Base-by-base conservation (phyloP, 2,888 invertebrate genomes). In the Entomobrya proxima region DNA sequence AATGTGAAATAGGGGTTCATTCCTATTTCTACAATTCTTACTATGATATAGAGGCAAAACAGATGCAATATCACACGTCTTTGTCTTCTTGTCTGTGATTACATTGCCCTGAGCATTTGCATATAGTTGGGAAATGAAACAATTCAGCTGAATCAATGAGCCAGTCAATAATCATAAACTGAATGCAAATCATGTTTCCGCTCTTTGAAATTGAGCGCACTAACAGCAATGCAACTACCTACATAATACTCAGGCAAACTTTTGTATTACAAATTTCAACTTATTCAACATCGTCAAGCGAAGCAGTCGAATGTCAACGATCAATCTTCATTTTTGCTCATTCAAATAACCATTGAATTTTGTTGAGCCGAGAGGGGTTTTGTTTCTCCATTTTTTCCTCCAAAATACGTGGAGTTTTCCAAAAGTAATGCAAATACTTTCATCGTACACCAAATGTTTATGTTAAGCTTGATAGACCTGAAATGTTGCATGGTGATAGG, bases 251-350 rank as follows among this genome's bases (percentile, higher is more conserved):
- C n/a, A n/a, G n/a, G n/a, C n/a, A n/a, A n/a, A n/a, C n/a, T n/a
- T n/a, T n/a, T n/a, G n/a, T 58, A 58, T 27, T 58, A 27, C 50
- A 3, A 18, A 50, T 50, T 50, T 50, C 18, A 50, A 50, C 50
- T 6, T 18, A 50, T 50, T 27, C 27, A 24, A 3, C 44, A 40
- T 72, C 27, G 40, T 40, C 40, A 72, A 44, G n/a, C 44, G 40
- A 44, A 15, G 44, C 47, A 35, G n/a, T 78, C 61, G 47, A 21
- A 27, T 67, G 79, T 79, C 79, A 79, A 50, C 69, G 50, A 79
- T 79, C 79, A 79, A 79, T 79, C 79, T 79, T 79, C 79, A 79
- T 79, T 79, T 79, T 67, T 67, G 52, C 52, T 67, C 79, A 79
- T 79, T 79, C 67, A 79, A 79, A 79, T 79, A 67, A 50, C 79